phyloP scores from a whole-genome alignment of 2,797 vertebrate species.

The Notolepis coatsorum region DNA sequence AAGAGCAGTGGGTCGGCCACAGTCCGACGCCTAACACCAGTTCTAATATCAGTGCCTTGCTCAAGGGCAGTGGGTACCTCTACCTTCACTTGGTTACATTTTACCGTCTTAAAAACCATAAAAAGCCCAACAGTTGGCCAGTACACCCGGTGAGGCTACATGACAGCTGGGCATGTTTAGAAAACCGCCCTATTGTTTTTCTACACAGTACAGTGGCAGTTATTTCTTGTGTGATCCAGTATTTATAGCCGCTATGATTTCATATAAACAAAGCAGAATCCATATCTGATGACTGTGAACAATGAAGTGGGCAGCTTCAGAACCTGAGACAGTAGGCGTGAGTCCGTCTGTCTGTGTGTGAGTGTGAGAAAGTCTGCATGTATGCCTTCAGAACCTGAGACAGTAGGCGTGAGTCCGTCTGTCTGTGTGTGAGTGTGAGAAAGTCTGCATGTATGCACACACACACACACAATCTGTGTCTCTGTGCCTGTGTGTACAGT shows the following conservation, averaged over 20 bases:
- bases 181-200: slow-evolving; percentile 21
- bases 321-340: slow-evolving; percentile 13
- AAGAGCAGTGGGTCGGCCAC: too few species aligned
- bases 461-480: too few species aligned
- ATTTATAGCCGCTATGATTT: slow-evolving; percentile 52
- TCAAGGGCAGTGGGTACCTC: too few species aligned
- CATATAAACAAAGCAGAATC: slow-evolving; percentile 44
- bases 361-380: background rate
- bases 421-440: background rate
- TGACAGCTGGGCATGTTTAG: slow-evolving; percentile 43
- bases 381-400: slow-evolving; percentile 6
- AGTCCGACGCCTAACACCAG: too few species aligned
- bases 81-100: background rate
- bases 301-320: slow-evolving; percentile 56
- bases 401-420: background rate
- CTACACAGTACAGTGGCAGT: too few species aligned
- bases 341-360: background rate
- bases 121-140: slow-evolving; percentile 33
- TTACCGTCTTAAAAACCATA: slow-evolving; percentile 10
- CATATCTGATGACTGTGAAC: slow-evolving; percentile 60
- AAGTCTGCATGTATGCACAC: background rate
- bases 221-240: slow-evolving; percentile 13
- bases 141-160: slow-evolving; percentile 34
- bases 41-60: too few species aligned
- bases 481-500: background rate